phyloP scores from a whole-genome alignment of 2,797 vertebrate genomes.

The Crypturellus tataupa region DNA sequence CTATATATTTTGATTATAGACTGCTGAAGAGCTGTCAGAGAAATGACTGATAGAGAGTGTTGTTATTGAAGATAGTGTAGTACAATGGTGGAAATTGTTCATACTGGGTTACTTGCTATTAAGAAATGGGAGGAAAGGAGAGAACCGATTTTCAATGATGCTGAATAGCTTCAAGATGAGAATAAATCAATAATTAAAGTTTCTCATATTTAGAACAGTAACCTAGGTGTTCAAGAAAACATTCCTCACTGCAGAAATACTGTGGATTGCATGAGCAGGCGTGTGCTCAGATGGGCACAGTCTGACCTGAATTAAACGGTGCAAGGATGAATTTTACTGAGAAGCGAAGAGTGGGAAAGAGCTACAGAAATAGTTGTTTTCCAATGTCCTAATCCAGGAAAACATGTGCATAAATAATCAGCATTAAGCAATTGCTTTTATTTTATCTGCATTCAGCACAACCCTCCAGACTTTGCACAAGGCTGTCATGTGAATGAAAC shows the following conservation, averaged over 20 bases:
- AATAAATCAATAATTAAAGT: neutral
- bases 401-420: neutral
- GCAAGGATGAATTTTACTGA: neutral
- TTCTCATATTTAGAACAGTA: neutral
- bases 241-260: neutral
- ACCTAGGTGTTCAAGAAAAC: neutral
- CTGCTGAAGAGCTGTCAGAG: neutral
- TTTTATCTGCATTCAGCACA: neutral
- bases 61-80: neutral
- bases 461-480: neutral
- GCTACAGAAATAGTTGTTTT: neutral
- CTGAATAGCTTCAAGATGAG: neutral
- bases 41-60: neutral
- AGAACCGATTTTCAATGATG: neutral
- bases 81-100: neutral
- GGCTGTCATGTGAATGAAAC: neutral
- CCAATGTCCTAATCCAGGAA: neutral
- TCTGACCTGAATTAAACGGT: neutral
- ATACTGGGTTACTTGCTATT: neutral
- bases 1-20: neutral
- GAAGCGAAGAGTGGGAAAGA: neutral
- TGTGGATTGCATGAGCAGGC: neutral
- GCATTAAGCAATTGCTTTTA: neutral
- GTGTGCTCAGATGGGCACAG: neutral
- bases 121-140: neutral